Evolutionary conservation across 2,113 vertebrate species (phyloP).

Genomic region (Oreocharis arfaki): DNA sequence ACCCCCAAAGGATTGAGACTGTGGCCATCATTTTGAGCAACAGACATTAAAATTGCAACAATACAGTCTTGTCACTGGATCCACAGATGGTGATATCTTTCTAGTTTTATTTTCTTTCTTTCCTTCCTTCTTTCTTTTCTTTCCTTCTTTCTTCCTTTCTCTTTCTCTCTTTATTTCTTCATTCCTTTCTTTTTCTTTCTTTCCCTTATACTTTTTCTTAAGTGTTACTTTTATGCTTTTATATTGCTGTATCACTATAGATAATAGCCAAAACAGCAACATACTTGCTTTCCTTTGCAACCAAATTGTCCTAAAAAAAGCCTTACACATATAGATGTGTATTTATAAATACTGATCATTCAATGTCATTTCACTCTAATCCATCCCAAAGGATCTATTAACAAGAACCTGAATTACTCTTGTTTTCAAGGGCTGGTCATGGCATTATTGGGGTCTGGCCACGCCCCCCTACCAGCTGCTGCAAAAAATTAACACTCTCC

Average conservation of each 20-base stretch:
- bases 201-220: background rate
- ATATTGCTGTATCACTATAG: background rate
- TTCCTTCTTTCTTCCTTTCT: too few relatives aligned
- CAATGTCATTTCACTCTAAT: background rate
- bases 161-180: background rate
- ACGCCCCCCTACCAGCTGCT: background rate
- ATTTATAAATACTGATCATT: background rate
- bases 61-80: background rate
- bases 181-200: background rate
- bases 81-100: background rate
- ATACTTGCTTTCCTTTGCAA: background rate
- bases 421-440: background rate
- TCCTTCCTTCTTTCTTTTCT: background rate
- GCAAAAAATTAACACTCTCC: background rate
- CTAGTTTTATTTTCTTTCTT: background rate
- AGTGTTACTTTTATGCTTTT: background rate
- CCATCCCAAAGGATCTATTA: background rate
- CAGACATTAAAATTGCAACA: background rate
- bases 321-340: too few relatives aligned
- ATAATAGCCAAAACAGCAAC: background rate
- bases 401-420: background rate
- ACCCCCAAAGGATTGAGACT: background rate
- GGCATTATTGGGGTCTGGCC: background rate
- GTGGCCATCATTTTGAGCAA: background rate
- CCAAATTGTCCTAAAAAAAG: background rate